Base-by-base conservation (phyloP, 2,113 vertebrate genomes). In the Prietella phreatophila region DNA sequence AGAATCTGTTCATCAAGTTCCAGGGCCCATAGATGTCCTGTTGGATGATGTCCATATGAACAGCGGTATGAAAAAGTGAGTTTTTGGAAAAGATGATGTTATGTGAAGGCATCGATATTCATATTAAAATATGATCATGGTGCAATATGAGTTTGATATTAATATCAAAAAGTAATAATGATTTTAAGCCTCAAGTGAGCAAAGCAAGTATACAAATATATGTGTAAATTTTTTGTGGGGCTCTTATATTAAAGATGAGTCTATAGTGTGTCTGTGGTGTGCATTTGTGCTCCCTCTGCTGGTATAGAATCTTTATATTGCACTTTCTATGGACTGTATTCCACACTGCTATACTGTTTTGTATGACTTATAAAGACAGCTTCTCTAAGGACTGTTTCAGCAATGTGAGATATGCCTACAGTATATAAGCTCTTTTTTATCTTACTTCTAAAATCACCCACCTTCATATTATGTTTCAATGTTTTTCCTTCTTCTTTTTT, bases 211-310 rank as follows among this genome's bases (percentile, higher is more conserved):
- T 20, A 69, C 61, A 53, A 50, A 20, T 50, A 61, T 42, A 36
- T 30, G 27, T 65, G 60, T 80, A 13, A 3, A 53, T 5, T 61
- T 10, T 69, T 42, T 27, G n/a, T 39, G 8, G 30, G 55, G 13
- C 3, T 58, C 30, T 33, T 60, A 60, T 65, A 78, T 80, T 75
- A 9, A 27, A 36, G 53, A 85, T 76, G 83, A 73, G 30, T n/a
- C 42, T 50, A 36, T 65, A 80, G 30, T n/a, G 78, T 81, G 50
- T 50, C 47, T 30, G 36, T 61, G 81, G 81, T 33, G 69, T 84
- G 81, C 56, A 63, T 87, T 36, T 87, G 67, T 87, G 86, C 87
- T 88, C 82, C 87, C 82, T 88, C 87, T 88, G 87, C 87, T 88
- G 87, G 87, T 75, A 75, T 83, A 8, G 17, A 75, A 42, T 75